Percentiles rank a stretch among this genome's conserved stretches.
Evolutionary conservation across 2,113 vertebrate species (phyloP).

Genomic region (Lycaon pictus): DNA sequence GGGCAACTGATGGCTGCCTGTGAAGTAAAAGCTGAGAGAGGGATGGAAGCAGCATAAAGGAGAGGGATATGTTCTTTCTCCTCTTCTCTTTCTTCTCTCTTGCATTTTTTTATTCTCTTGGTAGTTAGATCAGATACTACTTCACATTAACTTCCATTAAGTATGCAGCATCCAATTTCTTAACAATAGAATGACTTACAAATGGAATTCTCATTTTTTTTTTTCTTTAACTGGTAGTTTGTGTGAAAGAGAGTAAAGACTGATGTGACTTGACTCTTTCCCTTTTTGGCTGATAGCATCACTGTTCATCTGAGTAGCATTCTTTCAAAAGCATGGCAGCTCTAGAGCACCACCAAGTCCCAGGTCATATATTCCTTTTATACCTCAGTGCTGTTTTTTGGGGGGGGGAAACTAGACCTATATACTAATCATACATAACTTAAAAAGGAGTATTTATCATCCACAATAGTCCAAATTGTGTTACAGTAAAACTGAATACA

Average conservation of each 20-base stretch:
- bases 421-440: neutral
- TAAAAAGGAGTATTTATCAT: neutral
- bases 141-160: neutral
- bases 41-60: neutral
- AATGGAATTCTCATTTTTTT: slow-evolving; percentile 44
- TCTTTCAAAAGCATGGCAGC: neutral
- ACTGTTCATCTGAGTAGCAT: neutral
- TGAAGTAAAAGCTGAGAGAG: neutral
- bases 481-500: neutral
- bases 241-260: neutral
- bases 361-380: neutral
- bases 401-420: neutral
- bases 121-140: neutral
- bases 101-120: neutral
- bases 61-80: neutral
- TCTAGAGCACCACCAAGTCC: neutral
- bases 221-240: neutral
- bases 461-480: neutral
- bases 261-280: neutral
- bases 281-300: neutral
- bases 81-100: neutral
- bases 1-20: neutral
- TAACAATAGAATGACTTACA: neutral
- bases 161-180: neutral
- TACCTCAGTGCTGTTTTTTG: neutral